A percentile compares a stretch with the other conserved stretches of the same genome.
These are phyloP conservation scores for Melinaea menophilus DNA, from an alignment of 2,888 invertebrate genomes.

Conservation along the genomic window DNA sequence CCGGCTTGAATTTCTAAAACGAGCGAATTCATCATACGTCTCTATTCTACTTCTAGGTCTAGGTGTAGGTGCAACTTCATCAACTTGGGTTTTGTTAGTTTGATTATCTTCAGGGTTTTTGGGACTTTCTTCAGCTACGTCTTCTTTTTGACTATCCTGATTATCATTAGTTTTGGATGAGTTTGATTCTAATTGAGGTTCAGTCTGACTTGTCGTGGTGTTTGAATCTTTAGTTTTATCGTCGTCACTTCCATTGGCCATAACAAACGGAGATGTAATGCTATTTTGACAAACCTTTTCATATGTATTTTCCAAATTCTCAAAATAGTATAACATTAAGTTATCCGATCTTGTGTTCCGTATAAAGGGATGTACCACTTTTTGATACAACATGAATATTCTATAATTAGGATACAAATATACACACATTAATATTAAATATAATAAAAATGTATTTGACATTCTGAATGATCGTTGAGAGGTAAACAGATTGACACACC, in stretches of 20 bases:
- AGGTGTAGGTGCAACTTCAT: conserved; percentile 22
- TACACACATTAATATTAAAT: neutral
- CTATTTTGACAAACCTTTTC: neutral
- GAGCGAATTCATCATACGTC: conserved; percentile 46
- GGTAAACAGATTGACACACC: neutral
- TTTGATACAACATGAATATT: neutral
- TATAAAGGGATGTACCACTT: neutral
- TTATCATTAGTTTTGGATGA: neutral
- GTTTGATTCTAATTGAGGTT: neutral
- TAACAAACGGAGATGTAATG: neutral
- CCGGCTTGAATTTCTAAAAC: conserved; percentile 44
- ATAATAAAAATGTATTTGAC: neutral
- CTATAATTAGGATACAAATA: conserved; percentile 3
- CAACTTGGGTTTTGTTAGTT: conserved; percentile 10
- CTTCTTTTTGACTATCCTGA: neutral
- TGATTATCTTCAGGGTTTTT: neutral
- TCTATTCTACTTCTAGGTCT: conserved; percentile 41
- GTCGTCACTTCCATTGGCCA: neutral
- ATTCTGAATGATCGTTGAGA: neutral
- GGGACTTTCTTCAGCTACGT: neutral
- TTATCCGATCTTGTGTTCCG: neutral
- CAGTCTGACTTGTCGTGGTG: neutral
- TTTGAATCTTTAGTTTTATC: neutral
- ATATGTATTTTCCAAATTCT: neutral
- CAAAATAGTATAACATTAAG: neutral